phyloP scores from a whole-genome alignment of 2,113 vertebrate species.

The Rana temporaria region DNA sequence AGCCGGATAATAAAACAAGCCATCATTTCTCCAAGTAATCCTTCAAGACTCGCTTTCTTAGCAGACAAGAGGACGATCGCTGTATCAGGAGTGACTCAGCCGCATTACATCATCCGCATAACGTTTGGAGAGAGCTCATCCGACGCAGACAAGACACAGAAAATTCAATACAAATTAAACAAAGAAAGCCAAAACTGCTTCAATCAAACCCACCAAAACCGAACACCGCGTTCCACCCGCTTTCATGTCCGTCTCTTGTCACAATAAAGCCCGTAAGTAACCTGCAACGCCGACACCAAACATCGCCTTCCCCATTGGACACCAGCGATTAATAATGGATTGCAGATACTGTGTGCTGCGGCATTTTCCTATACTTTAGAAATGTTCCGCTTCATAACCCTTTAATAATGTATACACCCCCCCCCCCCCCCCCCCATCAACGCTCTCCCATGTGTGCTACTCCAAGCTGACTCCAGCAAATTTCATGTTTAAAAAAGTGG shows the following conservation, averaged over 20 bases:
- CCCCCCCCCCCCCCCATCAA: not conserved
- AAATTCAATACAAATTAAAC: not conserved
- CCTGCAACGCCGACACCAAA: not conserved
- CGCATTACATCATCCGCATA: not conserved
- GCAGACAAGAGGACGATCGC: no score
- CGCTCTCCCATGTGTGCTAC: not conserved
- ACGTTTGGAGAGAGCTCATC: not conserved
- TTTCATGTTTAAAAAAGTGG: no score
- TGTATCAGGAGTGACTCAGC: not conserved
- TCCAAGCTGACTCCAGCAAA: not conserved
- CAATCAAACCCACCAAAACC: not conserved
- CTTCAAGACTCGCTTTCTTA: no score
- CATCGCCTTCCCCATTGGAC: not conserved
- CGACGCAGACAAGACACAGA: not conserved
- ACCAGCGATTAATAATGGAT: not conserved
- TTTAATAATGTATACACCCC: conserved; percentile 10
- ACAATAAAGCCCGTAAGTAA: not conserved
- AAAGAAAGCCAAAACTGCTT: not conserved
- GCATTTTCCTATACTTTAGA: not conserved
- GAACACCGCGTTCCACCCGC: not conserved
- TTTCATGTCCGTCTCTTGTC: not conserved
- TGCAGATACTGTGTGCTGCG: not conserved
- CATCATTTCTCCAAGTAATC: no score
- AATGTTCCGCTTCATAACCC: not conserved
- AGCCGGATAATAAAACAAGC: no score